These are phyloP conservation scores for Norana najaformis DNA, from an alignment of 2,888 invertebrate species.

Conservation along the genomic window DNA sequence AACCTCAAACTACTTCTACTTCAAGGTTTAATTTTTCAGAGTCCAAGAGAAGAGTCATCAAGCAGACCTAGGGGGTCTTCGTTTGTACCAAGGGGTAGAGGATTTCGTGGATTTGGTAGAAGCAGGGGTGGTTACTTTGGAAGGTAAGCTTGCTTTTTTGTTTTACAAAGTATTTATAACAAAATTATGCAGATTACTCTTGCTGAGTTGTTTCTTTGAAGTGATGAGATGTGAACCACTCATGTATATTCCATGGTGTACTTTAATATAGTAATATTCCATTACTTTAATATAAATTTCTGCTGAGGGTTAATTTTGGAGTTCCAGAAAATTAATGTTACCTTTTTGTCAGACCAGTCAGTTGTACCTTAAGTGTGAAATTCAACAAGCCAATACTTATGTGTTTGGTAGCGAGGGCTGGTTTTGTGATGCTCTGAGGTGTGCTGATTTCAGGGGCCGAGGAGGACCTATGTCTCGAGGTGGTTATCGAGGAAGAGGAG, in stretches of 20 bases:
- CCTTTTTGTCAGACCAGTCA: neutral
- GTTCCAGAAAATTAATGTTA: neutral
- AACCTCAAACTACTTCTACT: too few relatives aligned
- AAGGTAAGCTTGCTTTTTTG: neutral
- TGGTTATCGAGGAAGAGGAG: conserved; percentile 21
- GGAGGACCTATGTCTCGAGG: conserved; percentile 18
- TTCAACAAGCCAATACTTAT: neutral
- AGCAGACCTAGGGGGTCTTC: neutral
- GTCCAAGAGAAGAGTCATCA: conserved; percentile 19
- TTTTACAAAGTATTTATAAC: neutral
- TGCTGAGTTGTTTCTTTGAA: neutral
- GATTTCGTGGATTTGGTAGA: conserved; percentile 22
- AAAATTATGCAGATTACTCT: neutral
- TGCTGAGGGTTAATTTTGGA: neutral
- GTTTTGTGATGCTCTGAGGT: neutral
- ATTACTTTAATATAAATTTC: neutral
- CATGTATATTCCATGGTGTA: neutral
- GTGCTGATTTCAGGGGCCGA: conserved; percentile 16
- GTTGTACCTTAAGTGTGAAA: neutral
- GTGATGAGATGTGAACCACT: neutral
- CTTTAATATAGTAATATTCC: too few relatives aligned
- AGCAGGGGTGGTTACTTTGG: conserved; percentile 17
- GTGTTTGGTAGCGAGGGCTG: too few relatives aligned
- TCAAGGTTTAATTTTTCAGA: neutral
- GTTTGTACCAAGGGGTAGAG: neutral